These are phyloP conservation scores for Halyomorpha halys DNA, from an alignment of 1,140 invertebrate species.

Conservation along the genomic window DNA sequence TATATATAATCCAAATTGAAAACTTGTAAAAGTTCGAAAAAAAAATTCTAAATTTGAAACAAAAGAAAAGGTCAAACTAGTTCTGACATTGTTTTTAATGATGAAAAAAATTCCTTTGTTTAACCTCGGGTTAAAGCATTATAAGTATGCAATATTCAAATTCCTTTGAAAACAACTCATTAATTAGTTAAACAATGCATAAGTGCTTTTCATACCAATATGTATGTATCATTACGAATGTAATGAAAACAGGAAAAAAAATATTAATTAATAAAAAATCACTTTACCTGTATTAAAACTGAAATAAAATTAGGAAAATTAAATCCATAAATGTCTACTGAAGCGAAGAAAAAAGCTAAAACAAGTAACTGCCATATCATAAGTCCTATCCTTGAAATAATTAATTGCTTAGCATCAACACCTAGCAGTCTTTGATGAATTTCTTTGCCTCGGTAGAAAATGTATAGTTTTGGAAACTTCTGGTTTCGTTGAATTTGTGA, in stretches of 20 bases:
- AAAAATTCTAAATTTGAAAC: no score
- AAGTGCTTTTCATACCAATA: no score
- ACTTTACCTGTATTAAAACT: slow-evolving; percentile 32
- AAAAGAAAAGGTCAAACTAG: no score
- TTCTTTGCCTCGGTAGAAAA: slow-evolving; percentile 50
- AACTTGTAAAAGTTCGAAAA: no score
- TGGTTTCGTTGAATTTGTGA: slow-evolving; percentile 33
- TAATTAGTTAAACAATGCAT: not conserved
- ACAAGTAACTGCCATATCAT: slow-evolving; percentile 47
- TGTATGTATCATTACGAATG: not conserved
- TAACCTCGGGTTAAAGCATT: not conserved
- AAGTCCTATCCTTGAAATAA: slow-evolving; percentile 45
- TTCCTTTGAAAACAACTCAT: no score
- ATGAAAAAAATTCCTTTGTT: no score
- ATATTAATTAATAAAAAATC: not conserved
- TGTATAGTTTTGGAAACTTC: slow-evolving; percentile 38
- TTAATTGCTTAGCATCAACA: slow-evolving; percentile 42
- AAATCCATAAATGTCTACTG: slow-evolving; percentile 36
- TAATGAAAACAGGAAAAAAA: not conserved
- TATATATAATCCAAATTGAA: no score
- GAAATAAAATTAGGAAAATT: slow-evolving; percentile 39
- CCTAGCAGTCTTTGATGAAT: slow-evolving; percentile 43
- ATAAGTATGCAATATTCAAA: not conserved
- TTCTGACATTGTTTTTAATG: no score
- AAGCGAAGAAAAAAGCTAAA: slow-evolving; percentile 35